These are phyloP conservation scores for Onychomys torridus DNA, from an alignment of 2,797 vertebrate species.

Conservation along the genomic window DNA sequence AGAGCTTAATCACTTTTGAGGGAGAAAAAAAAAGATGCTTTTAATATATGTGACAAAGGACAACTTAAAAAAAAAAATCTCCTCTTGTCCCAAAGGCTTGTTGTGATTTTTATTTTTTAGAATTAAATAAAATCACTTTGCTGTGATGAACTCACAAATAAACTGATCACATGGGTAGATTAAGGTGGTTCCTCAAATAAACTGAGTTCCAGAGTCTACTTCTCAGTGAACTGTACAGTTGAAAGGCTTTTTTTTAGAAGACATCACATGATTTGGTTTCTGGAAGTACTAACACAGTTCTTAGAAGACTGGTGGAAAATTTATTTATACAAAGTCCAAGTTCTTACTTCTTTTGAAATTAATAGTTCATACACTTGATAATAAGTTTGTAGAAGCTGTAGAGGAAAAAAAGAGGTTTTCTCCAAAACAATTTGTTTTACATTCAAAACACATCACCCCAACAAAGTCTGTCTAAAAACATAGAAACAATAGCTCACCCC, in stretches of 20 bases:
- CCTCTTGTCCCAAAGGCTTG: not conserved
- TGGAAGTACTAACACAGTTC: not conserved
- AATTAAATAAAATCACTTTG: not conserved
- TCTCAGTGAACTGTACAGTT: not conserved
- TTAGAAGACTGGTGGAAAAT: not conserved
- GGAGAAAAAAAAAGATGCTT: constrained; percentile 23
- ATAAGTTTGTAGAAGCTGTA: not conserved
- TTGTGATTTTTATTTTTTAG: not conserved
- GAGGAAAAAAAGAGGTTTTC: not conserved
- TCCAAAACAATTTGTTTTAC: not conserved
- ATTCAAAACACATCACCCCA: not conserved
- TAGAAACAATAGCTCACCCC: not conserved
- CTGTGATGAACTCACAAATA: not conserved
- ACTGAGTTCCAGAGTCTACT: not conserved
- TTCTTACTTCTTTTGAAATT: not conserved
- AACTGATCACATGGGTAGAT: not conserved
- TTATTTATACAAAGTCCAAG: constrained; percentile 14
- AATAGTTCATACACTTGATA: not conserved
- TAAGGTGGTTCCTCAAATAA: not conserved
- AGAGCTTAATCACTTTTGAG: not conserved
- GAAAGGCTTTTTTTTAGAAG: not conserved
- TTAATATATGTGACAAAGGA: not conserved
- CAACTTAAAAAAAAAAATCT: not conserved
- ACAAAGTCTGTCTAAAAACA: not conserved
- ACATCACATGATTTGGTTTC: not conserved